These are phyloP conservation scores for Corapipo altera DNA, from an alignment of 2,113 vertebrate genomes.

Conservation along the genomic window DNA sequence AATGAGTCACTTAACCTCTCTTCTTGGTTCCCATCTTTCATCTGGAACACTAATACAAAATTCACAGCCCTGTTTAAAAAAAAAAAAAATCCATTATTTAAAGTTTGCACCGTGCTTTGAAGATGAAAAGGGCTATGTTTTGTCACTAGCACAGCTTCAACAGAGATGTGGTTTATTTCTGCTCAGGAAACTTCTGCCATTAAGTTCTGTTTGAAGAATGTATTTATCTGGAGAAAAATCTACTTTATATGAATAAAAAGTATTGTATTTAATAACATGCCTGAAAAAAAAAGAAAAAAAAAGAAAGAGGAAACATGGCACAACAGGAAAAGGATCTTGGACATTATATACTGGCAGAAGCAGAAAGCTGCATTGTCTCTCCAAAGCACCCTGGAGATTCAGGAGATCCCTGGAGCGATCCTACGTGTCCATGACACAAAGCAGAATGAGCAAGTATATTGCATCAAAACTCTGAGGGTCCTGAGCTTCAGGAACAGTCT, in stretches of 20 bases:
- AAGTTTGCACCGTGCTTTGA: conserved; percentile 49
- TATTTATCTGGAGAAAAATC: conserved; percentile 32
- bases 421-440: neutral
- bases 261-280: conserved; percentile 5
- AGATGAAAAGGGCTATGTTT: conserved; percentile 58
- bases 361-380: conserved; percentile 36
- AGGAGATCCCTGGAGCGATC: neutral
- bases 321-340: neutral
- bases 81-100: conserved; percentile 18
- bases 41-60: conserved; percentile 6
- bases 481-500: neutral
- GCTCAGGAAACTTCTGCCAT: conserved; percentile 48
- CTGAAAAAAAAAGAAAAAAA: neutral
- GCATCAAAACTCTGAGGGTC: neutral
- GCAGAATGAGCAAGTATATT: neutral
- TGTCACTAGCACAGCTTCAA: conserved; percentile 11
- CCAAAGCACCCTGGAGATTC: neutral
- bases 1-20: neutral
- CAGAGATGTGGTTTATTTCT: conserved; percentile 23
- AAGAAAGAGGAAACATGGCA: neutral
- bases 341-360: neutral
- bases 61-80: neutral
- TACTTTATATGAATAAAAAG: conserved; percentile 22
- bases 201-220: conserved; percentile 21
- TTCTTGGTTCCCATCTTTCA: conserved; percentile 47